Base-by-base conservation (phyloP, 2,797 vertebrate species). In the Melopsittacus undulatus region DNA sequence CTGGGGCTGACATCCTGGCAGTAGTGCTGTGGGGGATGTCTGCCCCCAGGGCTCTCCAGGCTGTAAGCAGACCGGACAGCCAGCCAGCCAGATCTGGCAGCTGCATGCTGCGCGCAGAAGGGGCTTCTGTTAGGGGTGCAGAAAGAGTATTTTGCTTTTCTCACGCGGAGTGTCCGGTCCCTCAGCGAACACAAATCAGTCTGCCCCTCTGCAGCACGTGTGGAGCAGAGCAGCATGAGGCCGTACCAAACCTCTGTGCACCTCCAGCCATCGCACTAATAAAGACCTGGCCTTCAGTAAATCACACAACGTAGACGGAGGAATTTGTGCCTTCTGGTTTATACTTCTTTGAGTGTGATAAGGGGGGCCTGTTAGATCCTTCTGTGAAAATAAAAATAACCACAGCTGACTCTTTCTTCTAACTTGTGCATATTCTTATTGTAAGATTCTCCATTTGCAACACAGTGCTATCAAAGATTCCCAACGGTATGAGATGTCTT, bases 101-200 rank as follows among this genome's bases (percentile, higher is more conserved):
- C 73, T 66, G n/a, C 66, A 59, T 15, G 43, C 76, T 54, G 59
- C 86, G 40, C 16, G 5, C 5, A 1, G 1, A 14, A 0, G 11
- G 11, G 9, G 38, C 16, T 51, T 30, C 29, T 0, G 0, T 24
- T 64, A 34, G 27, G 26, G 36, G 7, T 36, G 34, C 13, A 32
- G 34, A 70, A 54, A 57, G 48, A 27, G 13, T 1, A 0, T 4
- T n/a, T 15, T 10, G 42, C 32, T 29, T 64, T 80, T 49, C 62
- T 51, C 75, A 40, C 17, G 18, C n/a, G n/a, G 34, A 49, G 30
- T 0, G 0, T 6, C 42, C n/a, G 26, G 6, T 34, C 10, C 38
- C 18, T 4, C 23, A 8, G 12, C 0, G 4, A 19, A 59, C 3
- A 5, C 40, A 74, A 66, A 77, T 34, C 38, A 21, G 18, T 30